phyloP scores from a whole-genome alignment of 2,797 vertebrate genomes.

The Ctenochaetus hawaiiensis region DNA sequence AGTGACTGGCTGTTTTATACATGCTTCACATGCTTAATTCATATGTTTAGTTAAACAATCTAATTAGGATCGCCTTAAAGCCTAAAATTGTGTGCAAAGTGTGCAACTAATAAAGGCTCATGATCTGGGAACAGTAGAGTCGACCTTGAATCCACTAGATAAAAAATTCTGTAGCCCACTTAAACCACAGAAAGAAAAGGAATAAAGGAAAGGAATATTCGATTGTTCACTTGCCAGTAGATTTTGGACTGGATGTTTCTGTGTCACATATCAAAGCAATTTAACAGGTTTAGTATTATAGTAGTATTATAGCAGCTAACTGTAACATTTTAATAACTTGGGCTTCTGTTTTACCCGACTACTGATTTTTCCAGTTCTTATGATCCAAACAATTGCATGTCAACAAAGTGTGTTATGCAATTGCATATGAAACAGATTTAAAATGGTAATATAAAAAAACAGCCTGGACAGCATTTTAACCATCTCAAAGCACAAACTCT shows the following conservation, averaged over 20 bases:
- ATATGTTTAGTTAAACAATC: slow-evolving; percentile 44
- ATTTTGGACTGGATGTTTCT: slow-evolving; percentile 74
- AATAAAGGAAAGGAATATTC: slow-evolving; percentile 54
- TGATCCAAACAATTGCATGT: slow-evolving; percentile 54
- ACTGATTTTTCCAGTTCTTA: slow-evolving; percentile 19
- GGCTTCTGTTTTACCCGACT: slow-evolving; percentile 60
- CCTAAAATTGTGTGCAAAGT: slow-evolving; percentile 68
- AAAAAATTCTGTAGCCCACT: slow-evolving; percentile 79
- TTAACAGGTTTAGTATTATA: slow-evolving; percentile 47
- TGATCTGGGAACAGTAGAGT: slow-evolving; percentile 30
- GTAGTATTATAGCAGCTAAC: slow-evolving; percentile 66
- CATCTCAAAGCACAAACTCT: slow-evolving; percentile 39
- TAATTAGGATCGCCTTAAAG: slow-evolving; percentile 52
- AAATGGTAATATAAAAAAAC: slow-evolving; percentile 48
- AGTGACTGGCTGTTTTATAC: slow-evolving; percentile 40
- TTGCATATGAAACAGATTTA: slow-evolving; percentile 45
- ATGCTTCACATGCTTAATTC: slow-evolving; percentile 44
- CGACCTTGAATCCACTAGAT: slow-evolving; percentile 53
- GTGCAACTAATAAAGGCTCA: slow-evolving; percentile 62
- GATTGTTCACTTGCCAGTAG: slow-evolving; percentile 84
- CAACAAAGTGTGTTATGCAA: slow-evolving; percentile 44
- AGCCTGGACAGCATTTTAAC: slow-evolving; percentile 35
- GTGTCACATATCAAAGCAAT: slow-evolving; percentile 84
- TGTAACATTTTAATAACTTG: slow-evolving; percentile 49
- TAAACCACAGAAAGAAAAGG: slow-evolving; percentile 57